Evolutionary conservation across 2,113 vertebrate genomes (phyloP), one percentile per base, ranked within the genome.

Genomic region (Lepisosteus oculatus): DNA sequence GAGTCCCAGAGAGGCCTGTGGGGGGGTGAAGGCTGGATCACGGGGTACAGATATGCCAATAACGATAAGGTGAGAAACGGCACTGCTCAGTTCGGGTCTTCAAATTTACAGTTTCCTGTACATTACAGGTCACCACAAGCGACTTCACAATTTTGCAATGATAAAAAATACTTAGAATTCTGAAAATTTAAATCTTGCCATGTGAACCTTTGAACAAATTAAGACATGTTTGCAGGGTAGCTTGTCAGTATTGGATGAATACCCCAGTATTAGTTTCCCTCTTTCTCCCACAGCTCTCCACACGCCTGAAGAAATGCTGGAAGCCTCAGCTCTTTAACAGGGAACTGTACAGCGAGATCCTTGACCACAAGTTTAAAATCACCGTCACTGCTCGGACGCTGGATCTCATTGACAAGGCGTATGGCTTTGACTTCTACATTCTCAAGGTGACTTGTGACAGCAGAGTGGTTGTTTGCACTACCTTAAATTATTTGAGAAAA

Each of bases 371-470:
- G 9, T 93, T 99, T 74, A 90, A 79, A 3, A 84, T 96, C 74
- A 86, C 89, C 0, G 95, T 99, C 81, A 99, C 97, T 9, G 72
- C 87, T 70, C 90, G 94, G 8, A 95, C 96, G 0, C 81, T 98
- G 70, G 92, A 98, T 65, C 92, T 97, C 66, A 95, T 99, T 0
- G 97, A 99, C 0, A 84, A 87, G 0, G 94, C 87, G 9, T 98
- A 85, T 0, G 97, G 97, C 55, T 95, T 99, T 0, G 97, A 99
- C 85, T 96, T 93, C 77, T 99, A 99, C 78, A 96, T 99, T 56
- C 93, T 99, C 4, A 95, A 92, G 87, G 97, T 94, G 78, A 80
- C 65, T 1, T 2, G 15, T 0, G 0, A 65, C 9, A 4, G 61
- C n/a, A 2, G 29, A 29, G 29, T 29, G 29, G 29, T 29, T 29